A percentile compares a stretch with the other conserved stretches of the same genome.
These are phyloP conservation scores for Sinodicranocentrus sp. DNA, from an alignment of 2,888 invertebrate genomes.

Conservation along the genomic window DNA sequence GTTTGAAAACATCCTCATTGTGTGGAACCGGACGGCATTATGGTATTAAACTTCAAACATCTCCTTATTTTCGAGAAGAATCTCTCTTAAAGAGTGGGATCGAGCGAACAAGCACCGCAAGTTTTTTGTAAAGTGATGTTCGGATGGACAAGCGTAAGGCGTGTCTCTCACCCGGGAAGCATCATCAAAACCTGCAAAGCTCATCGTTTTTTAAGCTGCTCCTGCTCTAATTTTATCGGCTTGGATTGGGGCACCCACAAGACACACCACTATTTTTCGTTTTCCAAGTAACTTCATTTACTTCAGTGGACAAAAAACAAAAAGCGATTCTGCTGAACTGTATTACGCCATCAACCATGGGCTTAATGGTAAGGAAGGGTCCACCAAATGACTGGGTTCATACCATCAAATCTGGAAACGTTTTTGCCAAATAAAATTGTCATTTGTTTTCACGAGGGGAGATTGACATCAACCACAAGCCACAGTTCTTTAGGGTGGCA, in stretches of 20 bases:
- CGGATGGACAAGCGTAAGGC: slow-evolving; percentile 73
- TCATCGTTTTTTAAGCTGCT: slow-evolving; percentile 62
- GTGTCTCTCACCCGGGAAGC: slow-evolving; percentile 69
- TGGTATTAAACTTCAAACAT: too few relatives aligned
- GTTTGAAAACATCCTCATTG: too few relatives aligned
- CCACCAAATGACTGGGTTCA: slow-evolving; percentile 59
- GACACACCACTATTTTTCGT: too few relatives aligned
- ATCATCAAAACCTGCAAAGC: slow-evolving; percentile 74
- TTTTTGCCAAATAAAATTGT: slow-evolving; percentile 62
- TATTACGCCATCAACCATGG: neutral
- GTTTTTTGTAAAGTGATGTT: slow-evolving; percentile 57
- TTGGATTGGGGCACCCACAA: too few relatives aligned
- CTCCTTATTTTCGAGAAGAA: too few relatives aligned
- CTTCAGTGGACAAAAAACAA: too few relatives aligned
- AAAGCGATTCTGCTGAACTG: too few relatives aligned
- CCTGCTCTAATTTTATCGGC: slow-evolving; percentile 59
- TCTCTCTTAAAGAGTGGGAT: too few relatives aligned
- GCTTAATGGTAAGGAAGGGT: slow-evolving; percentile 55
- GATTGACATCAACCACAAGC: neutral
- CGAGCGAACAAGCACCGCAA: too few relatives aligned
- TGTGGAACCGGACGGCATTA: too few relatives aligned
- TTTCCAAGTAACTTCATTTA: too few relatives aligned
- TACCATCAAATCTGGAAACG: slow-evolving; percentile 59
- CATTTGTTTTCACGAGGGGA: slow-evolving; percentile 46
- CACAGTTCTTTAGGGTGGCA: neutral